These are phyloP conservation scores for Platanista minor DNA, from an alignment of 2,113 vertebrate genomes.

Conservation along the genomic window DNA sequence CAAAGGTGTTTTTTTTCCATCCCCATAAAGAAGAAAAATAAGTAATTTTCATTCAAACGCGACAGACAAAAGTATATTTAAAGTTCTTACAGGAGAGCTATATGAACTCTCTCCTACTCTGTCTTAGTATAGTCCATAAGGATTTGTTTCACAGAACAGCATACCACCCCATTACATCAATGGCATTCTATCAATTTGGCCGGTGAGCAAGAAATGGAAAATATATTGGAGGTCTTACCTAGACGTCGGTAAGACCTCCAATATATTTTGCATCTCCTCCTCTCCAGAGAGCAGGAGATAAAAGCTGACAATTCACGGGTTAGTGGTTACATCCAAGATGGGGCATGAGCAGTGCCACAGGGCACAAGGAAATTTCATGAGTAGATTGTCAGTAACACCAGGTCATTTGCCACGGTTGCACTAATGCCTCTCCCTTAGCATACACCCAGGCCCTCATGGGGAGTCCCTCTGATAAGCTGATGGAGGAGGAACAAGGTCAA, in stretches of 20 bases:
- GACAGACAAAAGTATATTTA: not conserved
- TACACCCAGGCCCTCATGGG: rapidly evolving
- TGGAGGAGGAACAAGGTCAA: rapidly evolving
- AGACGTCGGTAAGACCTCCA: too few relatives aligned
- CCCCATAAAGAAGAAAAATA: not conserved
- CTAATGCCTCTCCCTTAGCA: not conserved
- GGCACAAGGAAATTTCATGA: not conserved
- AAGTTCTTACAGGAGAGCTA: not conserved
- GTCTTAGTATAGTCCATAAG: not conserved
- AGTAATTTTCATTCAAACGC: not conserved
- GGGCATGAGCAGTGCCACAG: not conserved
- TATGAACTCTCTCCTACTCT: not conserved
- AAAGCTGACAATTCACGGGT: not conserved
- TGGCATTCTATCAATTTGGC: not conserved
- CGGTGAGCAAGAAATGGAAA: not conserved
- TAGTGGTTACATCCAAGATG: not conserved
- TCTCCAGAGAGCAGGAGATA: not conserved
- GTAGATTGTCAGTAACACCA: not conserved
- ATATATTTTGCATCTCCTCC: too few relatives aligned
- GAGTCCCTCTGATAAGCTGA: not conserved
- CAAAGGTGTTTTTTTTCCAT: not conserved
- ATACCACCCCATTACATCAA: not conserved
- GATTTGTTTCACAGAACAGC: not conserved
- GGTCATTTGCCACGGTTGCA: not conserved
- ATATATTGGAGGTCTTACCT: not conserved